These are phyloP conservation scores for Xenopus laevis DNA, from an alignment of 2,113 vertebrate genomes.

Conservation along the genomic window DNA sequence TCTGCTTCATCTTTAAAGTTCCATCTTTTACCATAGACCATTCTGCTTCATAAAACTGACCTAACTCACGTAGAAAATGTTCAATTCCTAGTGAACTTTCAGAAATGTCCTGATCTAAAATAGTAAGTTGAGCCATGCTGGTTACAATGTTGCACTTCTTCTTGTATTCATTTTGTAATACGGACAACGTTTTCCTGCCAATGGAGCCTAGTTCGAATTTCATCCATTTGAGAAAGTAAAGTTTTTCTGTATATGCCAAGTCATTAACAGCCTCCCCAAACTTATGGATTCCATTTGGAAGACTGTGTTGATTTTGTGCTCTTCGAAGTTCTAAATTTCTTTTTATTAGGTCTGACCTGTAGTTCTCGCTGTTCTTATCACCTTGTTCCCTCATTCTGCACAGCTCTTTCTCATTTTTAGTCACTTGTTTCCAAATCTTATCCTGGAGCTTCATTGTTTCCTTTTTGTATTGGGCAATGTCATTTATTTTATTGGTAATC, in stretches of 20 bases:
- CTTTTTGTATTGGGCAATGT: conserved; percentile 33
- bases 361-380: not conserved
- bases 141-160: conserved; percentile 24
- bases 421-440: conserved; percentile 41
- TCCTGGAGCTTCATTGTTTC: conserved; percentile 51
- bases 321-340: conserved; percentile 43
- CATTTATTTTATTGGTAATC: conserved; percentile 19
- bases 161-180: conserved; percentile 28
- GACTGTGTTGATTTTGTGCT: conserved; percentile 47
- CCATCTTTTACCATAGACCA: conserved; percentile 44
- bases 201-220: conserved; percentile 49
- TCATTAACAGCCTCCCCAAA: conserved; percentile 48
- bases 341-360: conserved; percentile 40
- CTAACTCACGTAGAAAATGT: conserved; percentile 75
- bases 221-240: conserved; percentile 56
- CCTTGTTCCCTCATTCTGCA: conserved; percentile 31
- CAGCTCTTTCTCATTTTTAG: conserved; percentile 47
- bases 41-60: conserved; percentile 70
- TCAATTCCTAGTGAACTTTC: conserved; percentile 66
- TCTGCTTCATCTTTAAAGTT: not conserved
- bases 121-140: conserved; percentile 5
- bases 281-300: conserved; percentile 39
- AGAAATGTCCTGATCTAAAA: conserved; percentile 47
- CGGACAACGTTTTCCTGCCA: conserved; percentile 5
- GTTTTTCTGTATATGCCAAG: conserved; percentile 43